Base-by-base conservation (phyloP, 2,888 invertebrate genomes). In the Lepidocyrtinus sp. region DNA sequence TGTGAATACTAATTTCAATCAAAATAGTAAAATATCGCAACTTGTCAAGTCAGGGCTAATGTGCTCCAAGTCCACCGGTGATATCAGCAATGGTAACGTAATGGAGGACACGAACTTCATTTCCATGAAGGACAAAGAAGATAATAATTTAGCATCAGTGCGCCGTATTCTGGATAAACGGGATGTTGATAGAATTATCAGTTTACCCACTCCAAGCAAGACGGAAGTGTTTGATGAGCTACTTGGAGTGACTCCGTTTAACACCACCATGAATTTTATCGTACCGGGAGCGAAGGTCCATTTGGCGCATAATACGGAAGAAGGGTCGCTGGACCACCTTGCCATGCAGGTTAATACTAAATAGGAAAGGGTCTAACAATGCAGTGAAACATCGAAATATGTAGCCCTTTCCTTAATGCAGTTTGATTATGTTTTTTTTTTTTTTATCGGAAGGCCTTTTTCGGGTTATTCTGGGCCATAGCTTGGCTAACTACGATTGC, bases 211-310 rank as follows among this genome's bases (percentile, higher is more conserved):
- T n/a, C n/a, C n/a, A n/a, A n/a, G n/a, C n/a, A n/a, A n/a, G n/a
- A n/a, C n/a, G n/a, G n/a, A n/a, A n/a, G n/a, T n/a, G n/a, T n/a
- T 80, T n/a, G 71, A 80, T 55, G 61, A 71, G 15, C 15, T 81
- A 1, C 50, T 81, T 0, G 50, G 75, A 7, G 2, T 26, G 45
- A 71, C 68, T 7, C 36, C 76, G 19, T 81, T 81, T 22, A 81
- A 81, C 26, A 76, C 81, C 2, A 81, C 81, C 19, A 81, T 81
- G 81, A 81, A 81, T 59, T 81, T 76, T 46, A 76, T 81, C 17
- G 69, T 81, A 9, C 81, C 81, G 7, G 65, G 71, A 24, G 59
- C 63, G 1, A 65, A 73, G 2, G 46, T 81, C 5, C 7, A 45
- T 19, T 21, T 81, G 15, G 73, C 76, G 12, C 17, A 59, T 1